Percentiles rank a stretch among this genome's conserved stretches.
These are phyloP conservation scores for Etheostoma nigrum DNA, from an alignment of 2,797 vertebrate species.

Conservation along the genomic window DNA sequence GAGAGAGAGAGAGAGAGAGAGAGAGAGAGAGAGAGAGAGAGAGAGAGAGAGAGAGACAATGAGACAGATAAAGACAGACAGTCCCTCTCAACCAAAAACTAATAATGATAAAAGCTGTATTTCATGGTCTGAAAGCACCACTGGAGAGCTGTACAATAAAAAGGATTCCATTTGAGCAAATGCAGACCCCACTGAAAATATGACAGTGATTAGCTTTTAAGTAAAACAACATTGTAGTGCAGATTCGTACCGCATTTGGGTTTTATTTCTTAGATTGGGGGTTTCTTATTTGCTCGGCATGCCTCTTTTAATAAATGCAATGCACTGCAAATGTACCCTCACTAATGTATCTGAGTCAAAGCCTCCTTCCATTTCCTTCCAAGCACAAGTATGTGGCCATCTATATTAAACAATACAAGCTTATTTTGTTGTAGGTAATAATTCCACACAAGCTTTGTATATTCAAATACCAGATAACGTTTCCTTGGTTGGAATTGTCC, in stretches of 20 bases:
- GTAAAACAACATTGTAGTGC: conserved; percentile 27
- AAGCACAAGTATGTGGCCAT: conserved; percentile 1
- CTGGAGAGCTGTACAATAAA: conserved; percentile 25
- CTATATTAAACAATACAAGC: conserved; percentile 21
- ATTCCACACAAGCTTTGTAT: conserved; percentile 1
- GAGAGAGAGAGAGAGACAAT: not conserved
- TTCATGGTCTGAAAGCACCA: conserved; percentile 18
- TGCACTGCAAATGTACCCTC: not conserved
- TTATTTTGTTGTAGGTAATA: conserved; percentile 34
- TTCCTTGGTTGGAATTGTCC: conserved; percentile 1
- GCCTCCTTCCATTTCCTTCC: not conserved
- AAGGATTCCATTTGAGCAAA: conserved; percentile 19
- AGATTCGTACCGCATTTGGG: not conserved
- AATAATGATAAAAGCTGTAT: conserved; percentile 17
- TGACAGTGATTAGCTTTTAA: conserved; percentile 38
- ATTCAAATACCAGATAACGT: conserved; percentile 20
- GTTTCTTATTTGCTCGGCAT: conserved; percentile 1
- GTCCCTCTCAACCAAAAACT: not conserved
- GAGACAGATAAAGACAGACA: not conserved
- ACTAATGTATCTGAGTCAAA: conserved; percentile 19
- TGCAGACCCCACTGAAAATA: conserved; percentile 9
- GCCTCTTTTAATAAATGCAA: conserved; percentile 34
- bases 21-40: not conserved
- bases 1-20: conserved; percentile 22
- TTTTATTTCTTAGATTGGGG: conserved; percentile 23